Conservation (phyloP, 37 sponge, comb jelly and placozoan species). For the Chondrosia reniformis region DNA sequence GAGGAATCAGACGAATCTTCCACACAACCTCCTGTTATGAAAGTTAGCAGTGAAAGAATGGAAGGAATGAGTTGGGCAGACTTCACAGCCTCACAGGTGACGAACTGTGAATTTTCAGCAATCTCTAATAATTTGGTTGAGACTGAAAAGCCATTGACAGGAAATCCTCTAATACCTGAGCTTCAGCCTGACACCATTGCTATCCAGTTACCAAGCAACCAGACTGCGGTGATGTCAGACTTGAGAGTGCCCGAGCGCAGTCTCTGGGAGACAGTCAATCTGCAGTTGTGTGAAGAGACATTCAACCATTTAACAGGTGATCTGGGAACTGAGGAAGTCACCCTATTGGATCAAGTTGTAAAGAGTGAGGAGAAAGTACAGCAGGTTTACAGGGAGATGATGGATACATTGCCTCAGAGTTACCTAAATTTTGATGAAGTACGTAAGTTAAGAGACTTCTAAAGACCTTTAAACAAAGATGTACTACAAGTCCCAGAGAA, state of each 20-base stretch:
- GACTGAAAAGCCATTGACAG: too few species aligned
- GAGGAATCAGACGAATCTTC: too few species aligned
- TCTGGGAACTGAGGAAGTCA: slow-evolving; percentile 36
- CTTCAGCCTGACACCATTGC: slow-evolving; percentile 7
- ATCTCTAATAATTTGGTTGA: too few species aligned
- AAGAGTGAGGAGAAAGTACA: slow-evolving; percentile 57
- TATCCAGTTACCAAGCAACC: not conserved
- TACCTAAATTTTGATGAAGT: slow-evolving; percentile 64
- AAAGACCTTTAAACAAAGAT: too few species aligned
- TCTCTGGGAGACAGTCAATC: slow-evolving; percentile 42
- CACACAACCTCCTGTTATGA: too few species aligned
- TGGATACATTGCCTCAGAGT: slow-evolving; percentile 45
- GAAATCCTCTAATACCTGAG: not conserved
- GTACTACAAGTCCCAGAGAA: too few species aligned
- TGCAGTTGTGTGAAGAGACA: slow-evolving; percentile 41
- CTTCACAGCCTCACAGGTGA: too few species aligned
- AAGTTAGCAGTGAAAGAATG: too few species aligned
- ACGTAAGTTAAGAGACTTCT: slow-evolving; percentile 7
- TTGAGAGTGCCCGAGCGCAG: slow-evolving; percentile 70
- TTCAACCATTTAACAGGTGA: slow-evolving; percentile 78
- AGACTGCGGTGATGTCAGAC: slow-evolving; percentile 44
- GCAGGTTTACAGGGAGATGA: slow-evolving; percentile 68
- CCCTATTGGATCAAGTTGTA: slow-evolving; percentile 64
- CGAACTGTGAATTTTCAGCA: too few species aligned
- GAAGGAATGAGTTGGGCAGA: too few species aligned